phyloP scores from a whole-genome alignment of 2,888 invertebrate species.

The Epiblema foenella region DNA sequence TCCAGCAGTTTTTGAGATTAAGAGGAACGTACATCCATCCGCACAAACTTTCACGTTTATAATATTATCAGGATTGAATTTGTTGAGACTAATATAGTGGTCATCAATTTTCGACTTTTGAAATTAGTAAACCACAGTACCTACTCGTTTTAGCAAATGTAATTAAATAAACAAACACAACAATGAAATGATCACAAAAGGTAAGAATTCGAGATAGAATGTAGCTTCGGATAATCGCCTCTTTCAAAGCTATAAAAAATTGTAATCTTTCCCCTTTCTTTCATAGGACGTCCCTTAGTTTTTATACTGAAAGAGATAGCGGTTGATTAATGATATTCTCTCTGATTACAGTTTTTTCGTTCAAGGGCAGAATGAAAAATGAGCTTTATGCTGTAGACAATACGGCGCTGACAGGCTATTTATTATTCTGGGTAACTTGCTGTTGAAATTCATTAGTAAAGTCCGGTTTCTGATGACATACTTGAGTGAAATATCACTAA shows the following conservation, averaged over 20 bases:
- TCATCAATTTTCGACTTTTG: no score
- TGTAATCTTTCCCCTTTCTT: constrained; percentile 25
- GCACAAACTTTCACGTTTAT: no score
- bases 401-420: constrained; percentile 30
- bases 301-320: constrained; percentile 41
- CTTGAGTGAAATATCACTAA: neutral
- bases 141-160: neutral
- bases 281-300: constrained; percentile 32
- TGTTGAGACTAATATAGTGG: no score
- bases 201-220: constrained; percentile 13
- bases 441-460: constrained; percentile 36
- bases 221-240: constrained; percentile 13
- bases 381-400: constrained; percentile 30
- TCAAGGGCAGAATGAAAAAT: constrained; percentile 37
- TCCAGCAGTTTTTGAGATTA: no score
- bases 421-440: constrained; percentile 25
- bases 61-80: no score
- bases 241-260: constrained; percentile 24
- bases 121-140: no score
- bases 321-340: constrained; percentile 37
- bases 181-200: neutral
- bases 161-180: neutral
- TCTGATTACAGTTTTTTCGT: constrained; percentile 43
- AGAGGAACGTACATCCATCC: no score
- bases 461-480: constrained; percentile 2